Base-by-base conservation (phyloP, 2,113 vertebrate species). In the Pachypanchax playfairii region DNA sequence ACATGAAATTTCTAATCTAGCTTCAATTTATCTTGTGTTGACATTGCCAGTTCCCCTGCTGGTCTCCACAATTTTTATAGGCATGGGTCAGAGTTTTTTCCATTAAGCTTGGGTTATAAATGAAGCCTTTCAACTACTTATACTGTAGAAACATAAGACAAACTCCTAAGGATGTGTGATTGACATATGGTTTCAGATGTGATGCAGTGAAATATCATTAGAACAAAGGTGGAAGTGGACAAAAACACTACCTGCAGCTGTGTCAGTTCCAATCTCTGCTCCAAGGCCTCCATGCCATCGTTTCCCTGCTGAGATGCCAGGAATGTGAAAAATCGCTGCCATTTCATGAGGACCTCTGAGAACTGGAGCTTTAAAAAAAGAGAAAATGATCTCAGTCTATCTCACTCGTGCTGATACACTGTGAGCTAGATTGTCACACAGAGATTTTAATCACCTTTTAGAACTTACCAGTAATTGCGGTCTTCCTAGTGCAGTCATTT, bases 391-490 rank as follows among this genome's bases (percentile, higher is more conserved):
- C 15, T 68, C 31, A 38, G 25, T n/a, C 22, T 20, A 47, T 4
- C n/a, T 10, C 14, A 35, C 8, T 11, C 4, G 31, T 55, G n/a
- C 10, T 1, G 9, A 49, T n/a, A 60, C 12, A 42, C 24, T 15
- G 46, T 67, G 18, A 21, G 60, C 24, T 47, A 57, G 65, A 67
- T 47, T 39, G 41, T 8, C 48, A 38, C 22, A 48, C 7, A 42
- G 39, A 65, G 60, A 9, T 70, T 69, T 42, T 60, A 48, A 76
- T 74, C 17, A 41, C 4, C 25, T 25, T 17, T 51, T 18, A 10
- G 57, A 42, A 31, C 93, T 90, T 90, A 98, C 96, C 93, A 98
- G 87, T 89, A 98, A 95, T 87, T 96, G 94, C 13, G 96, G 96
- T 70, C 94, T 91, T 59, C 94, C 95, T 57, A 98, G 64, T 0